phyloP scores from a whole-genome alignment of 1,140 invertebrate species.

The Mylabris phalerata region DNA sequence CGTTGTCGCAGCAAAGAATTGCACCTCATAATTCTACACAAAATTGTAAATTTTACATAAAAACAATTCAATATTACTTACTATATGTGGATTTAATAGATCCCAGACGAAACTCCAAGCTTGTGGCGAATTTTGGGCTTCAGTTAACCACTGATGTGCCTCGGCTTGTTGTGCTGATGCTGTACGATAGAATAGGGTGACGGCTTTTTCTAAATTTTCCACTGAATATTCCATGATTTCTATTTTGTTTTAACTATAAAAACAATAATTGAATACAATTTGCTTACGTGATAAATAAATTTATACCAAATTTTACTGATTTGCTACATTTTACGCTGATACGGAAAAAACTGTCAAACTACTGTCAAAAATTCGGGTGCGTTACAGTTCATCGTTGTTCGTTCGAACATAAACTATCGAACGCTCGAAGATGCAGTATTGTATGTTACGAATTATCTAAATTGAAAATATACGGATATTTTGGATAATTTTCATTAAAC shows the following conservation, averaged over 20 bases:
- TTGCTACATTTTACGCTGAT: conserved; percentile 8
- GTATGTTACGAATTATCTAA: too few species aligned
- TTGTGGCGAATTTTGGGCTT: conserved; percentile 71
- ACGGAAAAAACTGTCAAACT: conserved; percentile 11
- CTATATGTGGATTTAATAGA: conserved; percentile 70
- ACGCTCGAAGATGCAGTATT: too few species aligned
- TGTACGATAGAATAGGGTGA: conserved; percentile 48
- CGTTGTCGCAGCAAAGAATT: conserved; percentile 88
- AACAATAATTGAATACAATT: too few species aligned
- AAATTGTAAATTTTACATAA: conserved; percentile 8
- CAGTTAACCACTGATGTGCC: conserved; percentile 74
- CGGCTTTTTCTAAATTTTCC: conserved; percentile 46
- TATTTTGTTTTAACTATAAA: background rate
- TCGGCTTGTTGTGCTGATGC: conserved; percentile 58
- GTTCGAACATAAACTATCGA: too few species aligned
- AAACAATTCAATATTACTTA: conserved; percentile 30
- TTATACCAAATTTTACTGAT: too few species aligned
- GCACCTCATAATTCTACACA: conserved; percentile 72
- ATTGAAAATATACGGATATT: too few species aligned
- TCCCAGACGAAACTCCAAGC: conserved; percentile 89
- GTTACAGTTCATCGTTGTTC: too few species aligned
- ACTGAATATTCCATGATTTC: conserved; percentile 36
- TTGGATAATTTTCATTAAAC: too few species aligned
- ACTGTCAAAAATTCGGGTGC: background rate
- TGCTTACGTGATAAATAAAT: too few species aligned